Evolutionary conservation across 1,140 invertebrate genomes (phyloP).

Genomic region (Pygmarrhopalites habei): DNA sequence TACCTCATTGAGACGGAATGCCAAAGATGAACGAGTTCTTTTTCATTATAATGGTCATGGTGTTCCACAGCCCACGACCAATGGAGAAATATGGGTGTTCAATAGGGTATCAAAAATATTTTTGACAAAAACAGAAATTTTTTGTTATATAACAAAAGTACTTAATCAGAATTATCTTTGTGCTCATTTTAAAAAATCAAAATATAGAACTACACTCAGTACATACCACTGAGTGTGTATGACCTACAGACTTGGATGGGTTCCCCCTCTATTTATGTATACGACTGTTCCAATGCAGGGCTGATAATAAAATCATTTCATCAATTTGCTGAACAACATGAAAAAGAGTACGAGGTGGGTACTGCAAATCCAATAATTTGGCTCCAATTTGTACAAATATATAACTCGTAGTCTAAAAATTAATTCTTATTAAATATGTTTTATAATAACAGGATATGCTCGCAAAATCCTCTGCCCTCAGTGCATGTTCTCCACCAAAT

Average conservation of each 20-base stretch:
- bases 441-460: constrained; percentile 34
- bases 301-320: constrained; percentile 90
- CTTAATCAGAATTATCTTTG: no score
- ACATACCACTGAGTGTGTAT: constrained; percentile 96
- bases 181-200: no score
- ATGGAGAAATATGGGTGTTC: constrained; percentile 99
- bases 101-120: no score
- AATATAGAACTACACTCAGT: constrained; percentile 92
- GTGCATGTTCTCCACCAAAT: constrained; percentile 37
- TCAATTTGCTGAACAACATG: constrained; percentile 83
- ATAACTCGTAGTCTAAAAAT: not conserved
- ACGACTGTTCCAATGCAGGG: constrained; percentile 97
- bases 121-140: no score
- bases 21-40: constrained; percentile 95
- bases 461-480: constrained; percentile 37
- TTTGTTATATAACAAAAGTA: no score
- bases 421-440: not conserved
- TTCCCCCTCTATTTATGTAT: constrained; percentile 96
- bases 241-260: constrained; percentile 99
- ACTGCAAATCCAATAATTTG: not conserved
- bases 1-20: constrained; percentile 87
- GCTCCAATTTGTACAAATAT: not conserved
- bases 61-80: constrained; percentile 92
- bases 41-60: constrained; percentile 99
- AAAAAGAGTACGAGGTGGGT: constrained; percentile 70